These are phyloP conservation scores for Callipepla squamata DNA, from an alignment of 2,113 vertebrate species.

Conservation along the genomic window DNA sequence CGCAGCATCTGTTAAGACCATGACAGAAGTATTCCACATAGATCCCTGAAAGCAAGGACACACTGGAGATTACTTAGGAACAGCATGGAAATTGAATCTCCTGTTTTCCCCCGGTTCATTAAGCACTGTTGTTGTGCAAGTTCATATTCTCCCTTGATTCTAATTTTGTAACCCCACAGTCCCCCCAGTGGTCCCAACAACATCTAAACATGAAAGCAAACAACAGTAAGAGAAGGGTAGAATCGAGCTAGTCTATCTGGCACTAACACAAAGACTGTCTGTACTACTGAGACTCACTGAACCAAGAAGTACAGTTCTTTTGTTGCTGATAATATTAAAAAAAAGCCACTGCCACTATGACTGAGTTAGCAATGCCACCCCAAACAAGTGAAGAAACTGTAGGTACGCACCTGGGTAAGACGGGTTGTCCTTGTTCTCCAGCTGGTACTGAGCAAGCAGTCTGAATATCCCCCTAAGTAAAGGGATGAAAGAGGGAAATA, in stretches of 20 bases:
- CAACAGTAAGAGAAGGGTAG: background rate
- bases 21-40: background rate
- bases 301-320: background rate
- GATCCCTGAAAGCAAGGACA: background rate
- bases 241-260: background rate
- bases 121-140: background rate
- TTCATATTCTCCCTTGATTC: background rate
- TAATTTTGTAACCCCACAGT: background rate
- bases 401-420: slow-evolving; percentile 84
- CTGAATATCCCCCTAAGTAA: slow-evolving; percentile 91
- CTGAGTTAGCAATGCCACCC: background rate
- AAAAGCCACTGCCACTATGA: background rate
- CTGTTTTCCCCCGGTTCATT: background rate
- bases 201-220: background rate
- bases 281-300: background rate
- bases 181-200: background rate
- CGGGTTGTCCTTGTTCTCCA: slow-evolving; percentile 93
- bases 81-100: background rate
- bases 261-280: background rate
- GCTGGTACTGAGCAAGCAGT: slow-evolving; percentile 90
- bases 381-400: background rate
- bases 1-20: background rate
- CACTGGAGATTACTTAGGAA: background rate
- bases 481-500: background rate
- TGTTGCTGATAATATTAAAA: background rate